Percentiles rank a stretch among this genome's conserved stretches.
These are phyloP conservation scores for Mycetomoellerius zeteki DNA, from an alignment of 1,140 invertebrate genomes.

Conservation along the genomic window DNA sequence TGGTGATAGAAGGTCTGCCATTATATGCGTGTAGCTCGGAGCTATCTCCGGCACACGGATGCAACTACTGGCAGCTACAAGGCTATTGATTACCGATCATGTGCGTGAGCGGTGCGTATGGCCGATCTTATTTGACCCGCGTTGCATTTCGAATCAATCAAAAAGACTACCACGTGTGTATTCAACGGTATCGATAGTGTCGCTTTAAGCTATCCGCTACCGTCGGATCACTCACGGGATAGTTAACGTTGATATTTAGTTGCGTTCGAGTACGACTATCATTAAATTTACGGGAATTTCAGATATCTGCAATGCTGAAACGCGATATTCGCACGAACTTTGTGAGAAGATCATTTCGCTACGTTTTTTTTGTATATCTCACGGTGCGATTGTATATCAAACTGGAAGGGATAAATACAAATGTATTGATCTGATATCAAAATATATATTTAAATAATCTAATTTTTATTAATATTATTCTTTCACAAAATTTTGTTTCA, in stretches of 20 bases:
- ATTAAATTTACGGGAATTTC: constrained; percentile 46
- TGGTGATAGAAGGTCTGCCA: constrained; percentile 35
- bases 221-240: constrained; percentile 38
- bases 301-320: not conserved
- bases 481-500: not conserved
- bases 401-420: not conserved
- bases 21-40: constrained; percentile 17
- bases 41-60: constrained; percentile 36
- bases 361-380: not conserved
- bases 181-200: constrained; percentile 43
- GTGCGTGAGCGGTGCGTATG: not conserved
- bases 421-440: not conserved
- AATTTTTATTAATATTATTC: not conserved
- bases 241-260: constrained; percentile 58
- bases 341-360: not conserved
- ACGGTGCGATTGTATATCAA: not conserved
- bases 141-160: constrained; percentile 16
- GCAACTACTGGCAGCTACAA: constrained; percentile 12
- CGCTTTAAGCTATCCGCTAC: constrained; percentile 53
- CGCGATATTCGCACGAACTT: constrained; percentile 14
- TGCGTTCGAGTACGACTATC: constrained; percentile 1
- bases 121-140: constrained; percentile 47
- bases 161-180: constrained; percentile 6
- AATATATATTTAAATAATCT: not conserved
- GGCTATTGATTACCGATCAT: constrained; percentile 53